Base-by-base conservation (phyloP, 64 coral and sea anemone species). In the Actinia equina region DNA sequence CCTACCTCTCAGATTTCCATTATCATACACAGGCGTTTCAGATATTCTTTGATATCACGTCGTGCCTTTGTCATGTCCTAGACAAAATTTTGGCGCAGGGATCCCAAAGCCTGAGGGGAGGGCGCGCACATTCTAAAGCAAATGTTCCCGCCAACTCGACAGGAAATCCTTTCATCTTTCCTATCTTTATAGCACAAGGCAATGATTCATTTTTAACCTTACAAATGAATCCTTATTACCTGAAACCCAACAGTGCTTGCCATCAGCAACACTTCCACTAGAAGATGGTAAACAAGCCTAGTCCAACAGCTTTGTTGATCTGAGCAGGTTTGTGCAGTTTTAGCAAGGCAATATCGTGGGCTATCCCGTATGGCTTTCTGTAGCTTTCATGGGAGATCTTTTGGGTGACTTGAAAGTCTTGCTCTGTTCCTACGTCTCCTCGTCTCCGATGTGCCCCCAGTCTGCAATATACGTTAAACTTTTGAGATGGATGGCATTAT, bases 341-440 rank as follows among this genome's bases (percentile, higher is more conserved):
- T 43, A 94, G 13, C 27, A 94, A 30, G 27, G 92, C 84, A 30
- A 94, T 94, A 43, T 94, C 92, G 51, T 94, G 71, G 14, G 92
- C 92, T 30, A 71, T 5, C 13, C 59, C 44, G 0, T 14, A 15
- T 1, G 92, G 92, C 22, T 17, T 70, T 44, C 59, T 69, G 57
- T 94, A 94, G 7, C 52, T 87, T 54, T 81, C 59, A 55, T 94
- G 92, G 17, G 5, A 46, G 44, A 94, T 87, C 45, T 86, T 27
- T 71, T 64, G 64, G 30, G 44, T 46, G 6, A 93, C 23, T 4
- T 22, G 8, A 15, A 93, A 81, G 59, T 89, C 87, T 53, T 93
- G 92, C 20, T 71, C 92, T 26, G 54, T 86, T 8, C 82, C 82
- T 41, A 56, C 60, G 14, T 44, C 54, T 6, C 77, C 86, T 30